Base-by-base conservation (phyloP, 2,888 invertebrate species). In the Platypus cylindrus region DNA sequence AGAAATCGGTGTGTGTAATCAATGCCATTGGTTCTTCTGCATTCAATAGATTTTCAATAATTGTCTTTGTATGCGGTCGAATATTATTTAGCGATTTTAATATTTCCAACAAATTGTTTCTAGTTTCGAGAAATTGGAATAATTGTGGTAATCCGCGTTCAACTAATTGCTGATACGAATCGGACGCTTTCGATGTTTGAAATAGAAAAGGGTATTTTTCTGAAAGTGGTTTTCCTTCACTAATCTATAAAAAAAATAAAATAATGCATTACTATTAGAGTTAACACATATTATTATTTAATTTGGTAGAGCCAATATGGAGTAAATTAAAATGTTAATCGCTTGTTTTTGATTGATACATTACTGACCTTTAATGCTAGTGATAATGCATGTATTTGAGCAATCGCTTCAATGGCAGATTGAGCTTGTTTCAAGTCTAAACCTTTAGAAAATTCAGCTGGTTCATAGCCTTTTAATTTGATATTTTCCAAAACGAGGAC, bases 1-100 rank as follows among this genome's bases (percentile, higher is more conserved):
- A 84, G 58, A 84, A 84, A 55, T 84, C 84, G 1, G 82, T 83
- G 57, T 84, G 84, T 1, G 81, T 83, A 39, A 84, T 75, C 4
- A 82, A 66, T 1, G 82, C 78, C 50, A 76, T 59, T 0, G 83
- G 82, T 50, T 78, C 81, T 30, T 75, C 70, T 1, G 83, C 81
- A 28, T 75, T 70, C 17, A 83, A 60, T 5, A 83, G 62, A 2
- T 74, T 73, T 13, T 78, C 76, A 15, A 83, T 78, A 28, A 82
- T 67, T 12, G 76, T 71, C 49, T 80, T 78, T 8, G 81, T 82
- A 38, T 73, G 68, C 1, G 77, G 73, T 42, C 78, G 66, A 3
- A 75, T 59, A 1, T 64, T 58, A 36, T 70, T 59, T 4, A 83
- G 60, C 2, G 76, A 71, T 16, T 73, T 68, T 7, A 75, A 58